phyloP scores from a whole-genome alignment of 2,797 vertebrate genomes.

The Cephalopachus bancanus region DNA sequence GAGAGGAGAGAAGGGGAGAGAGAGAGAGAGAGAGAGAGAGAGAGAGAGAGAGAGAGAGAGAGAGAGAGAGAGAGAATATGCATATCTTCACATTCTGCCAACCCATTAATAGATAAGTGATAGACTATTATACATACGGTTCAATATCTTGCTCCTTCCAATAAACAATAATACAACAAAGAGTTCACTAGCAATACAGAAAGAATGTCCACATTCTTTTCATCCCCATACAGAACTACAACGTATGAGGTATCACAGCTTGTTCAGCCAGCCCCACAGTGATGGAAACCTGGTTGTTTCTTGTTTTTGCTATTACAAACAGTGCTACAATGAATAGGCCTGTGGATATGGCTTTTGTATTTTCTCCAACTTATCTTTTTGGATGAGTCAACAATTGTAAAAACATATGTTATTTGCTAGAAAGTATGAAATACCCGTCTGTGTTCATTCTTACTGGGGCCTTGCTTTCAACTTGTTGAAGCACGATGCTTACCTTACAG shows the following conservation, averaged over 20 bases:
- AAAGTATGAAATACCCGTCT: accelerated
- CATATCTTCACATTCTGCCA: accelerated
- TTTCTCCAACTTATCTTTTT: background rate
- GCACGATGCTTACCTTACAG: accelerated
- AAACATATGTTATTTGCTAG: background rate
- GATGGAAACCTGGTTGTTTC: accelerated
- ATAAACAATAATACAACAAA: accelerated
- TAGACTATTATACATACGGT: accelerated
- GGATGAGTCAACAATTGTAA: background rate
- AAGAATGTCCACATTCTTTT: accelerated
- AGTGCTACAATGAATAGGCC: accelerated
- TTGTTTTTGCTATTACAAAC: background rate
- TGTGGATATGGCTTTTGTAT: accelerated
- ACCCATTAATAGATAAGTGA: background rate
- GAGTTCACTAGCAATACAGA: accelerated
- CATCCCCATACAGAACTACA: background rate
- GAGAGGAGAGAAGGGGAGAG: too few species aligned
- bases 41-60: too few species aligned
- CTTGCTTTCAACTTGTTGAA: accelerated
- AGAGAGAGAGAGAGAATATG: too few species aligned
- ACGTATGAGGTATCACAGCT: accelerated
- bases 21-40: too few species aligned
- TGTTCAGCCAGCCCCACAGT: accelerated
- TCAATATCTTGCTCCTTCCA: background rate
- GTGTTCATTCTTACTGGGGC: accelerated